Percentiles rank a stretch among this genome's conserved stretches.
Conservation (phyloP, 2,797 vertebrate genomes). For the Gymnocypris eckloni region DNA sequence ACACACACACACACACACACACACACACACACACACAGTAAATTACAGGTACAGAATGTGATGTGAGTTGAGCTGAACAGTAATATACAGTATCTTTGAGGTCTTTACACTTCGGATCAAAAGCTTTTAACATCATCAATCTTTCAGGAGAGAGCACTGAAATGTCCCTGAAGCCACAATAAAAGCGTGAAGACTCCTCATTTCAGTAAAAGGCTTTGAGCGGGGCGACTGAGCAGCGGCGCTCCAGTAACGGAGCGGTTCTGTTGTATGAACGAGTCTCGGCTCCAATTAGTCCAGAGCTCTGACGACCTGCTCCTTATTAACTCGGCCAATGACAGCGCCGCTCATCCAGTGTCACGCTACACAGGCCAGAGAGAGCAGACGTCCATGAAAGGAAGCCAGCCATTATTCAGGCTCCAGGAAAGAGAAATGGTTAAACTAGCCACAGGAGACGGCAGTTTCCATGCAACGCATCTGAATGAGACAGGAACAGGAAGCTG, state of each 20-base stretch:
- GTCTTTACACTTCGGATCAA: not conserved
- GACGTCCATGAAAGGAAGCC: not conserved
- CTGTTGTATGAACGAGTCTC: conserved; percentile 34
- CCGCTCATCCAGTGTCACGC: conserved; percentile 23
- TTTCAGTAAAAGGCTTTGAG: not conserved
- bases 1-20: not conserved
- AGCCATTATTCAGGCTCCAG: not conserved
- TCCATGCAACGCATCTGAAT: not conserved
- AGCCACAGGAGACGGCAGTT: conserved; percentile 5
- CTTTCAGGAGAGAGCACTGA: not conserved
- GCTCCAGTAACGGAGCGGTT: not conserved
- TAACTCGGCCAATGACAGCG: conserved; percentile 35
- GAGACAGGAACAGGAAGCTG: conserved; percentile 3
- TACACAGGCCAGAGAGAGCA: not conserved
- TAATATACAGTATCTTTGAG: not conserved
- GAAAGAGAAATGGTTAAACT: not conserved
- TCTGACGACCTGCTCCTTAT: conserved; percentile 37
- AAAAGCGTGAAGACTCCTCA: not conserved
- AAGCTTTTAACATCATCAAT: not conserved
- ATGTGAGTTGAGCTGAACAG: not conserved
- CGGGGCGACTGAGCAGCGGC: not conserved
- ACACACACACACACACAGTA: not conserved
- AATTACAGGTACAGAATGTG: not conserved
- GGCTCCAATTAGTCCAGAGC: conserved; percentile 47
- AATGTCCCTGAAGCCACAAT: not conserved